These are phyloP conservation scores for Griposia aprilina DNA, from an alignment of 2,888 invertebrate species.

Conservation along the genomic window DNA sequence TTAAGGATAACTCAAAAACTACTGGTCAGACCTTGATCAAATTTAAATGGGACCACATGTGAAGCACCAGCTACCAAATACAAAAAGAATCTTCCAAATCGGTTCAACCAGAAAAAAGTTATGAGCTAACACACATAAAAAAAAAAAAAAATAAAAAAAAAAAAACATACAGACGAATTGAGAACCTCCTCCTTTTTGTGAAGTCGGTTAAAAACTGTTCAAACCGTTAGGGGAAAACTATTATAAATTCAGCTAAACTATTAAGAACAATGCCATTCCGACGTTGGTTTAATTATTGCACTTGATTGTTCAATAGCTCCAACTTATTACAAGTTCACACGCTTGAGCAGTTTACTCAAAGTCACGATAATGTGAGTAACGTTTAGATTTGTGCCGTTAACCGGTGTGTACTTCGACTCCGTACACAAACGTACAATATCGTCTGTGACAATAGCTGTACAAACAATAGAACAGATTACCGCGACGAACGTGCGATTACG, in stretches of 20 bases:
- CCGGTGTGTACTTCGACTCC: constrained; percentile 46
- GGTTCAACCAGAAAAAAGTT: too few species aligned
- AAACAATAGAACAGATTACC: constrained; percentile 82
- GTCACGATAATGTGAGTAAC: constrained; percentile 53
- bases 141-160: too few species aligned
- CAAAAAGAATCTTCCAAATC: too few species aligned
- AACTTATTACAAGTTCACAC: constrained; percentile 61
- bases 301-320: constrained; percentile 51
- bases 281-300: constrained; percentile 40
- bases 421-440: constrained; percentile 71
- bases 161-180: too few species aligned
- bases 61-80: too few species aligned
- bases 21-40: too few species aligned
- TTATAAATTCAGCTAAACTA: constrained; percentile 29
- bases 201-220: not conserved
- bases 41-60: too few species aligned
- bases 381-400: constrained; percentile 59
- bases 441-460: constrained; percentile 76
- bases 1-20: too few species aligned
- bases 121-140: too few species aligned
- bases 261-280: constrained; percentile 42
- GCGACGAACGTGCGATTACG: constrained; percentile 72
- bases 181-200: too few species aligned
- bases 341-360: constrained; percentile 54
- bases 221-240: constrained; percentile 9